Conservation (phyloP, 1,140 invertebrate genomes). For the Heliconius hermathena region DNA sequence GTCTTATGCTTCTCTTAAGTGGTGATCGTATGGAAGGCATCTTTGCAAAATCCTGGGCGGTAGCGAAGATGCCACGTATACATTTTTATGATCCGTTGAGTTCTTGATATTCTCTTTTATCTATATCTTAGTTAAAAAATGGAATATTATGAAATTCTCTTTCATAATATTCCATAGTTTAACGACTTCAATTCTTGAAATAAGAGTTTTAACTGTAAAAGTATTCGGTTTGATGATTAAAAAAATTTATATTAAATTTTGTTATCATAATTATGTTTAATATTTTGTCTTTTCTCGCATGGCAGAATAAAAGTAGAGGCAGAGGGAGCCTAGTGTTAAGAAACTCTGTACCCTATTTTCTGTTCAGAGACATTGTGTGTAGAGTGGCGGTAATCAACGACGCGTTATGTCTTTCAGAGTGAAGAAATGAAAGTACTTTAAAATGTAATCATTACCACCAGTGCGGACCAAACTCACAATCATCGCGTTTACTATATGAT, state of each 20-base stretch:
- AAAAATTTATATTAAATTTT: neutral
- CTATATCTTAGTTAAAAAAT: neutral
- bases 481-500: too few relatives aligned
- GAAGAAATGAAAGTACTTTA: too few relatives aligned
- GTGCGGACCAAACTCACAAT: too few relatives aligned
- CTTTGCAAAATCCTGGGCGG: neutral
- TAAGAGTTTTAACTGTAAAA: neutral
- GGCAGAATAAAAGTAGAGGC: neutral
- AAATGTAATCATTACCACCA: too few relatives aligned
- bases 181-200: too few relatives aligned
- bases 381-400: too few relatives aligned
- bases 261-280: neutral
- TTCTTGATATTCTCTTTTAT: neutral
- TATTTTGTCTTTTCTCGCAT: neutral
- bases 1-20: constrained; percentile 5
- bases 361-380: too few relatives aligned
- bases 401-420: too few relatives aligned
- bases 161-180: too few relatives aligned
- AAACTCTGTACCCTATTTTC: too few relatives aligned
- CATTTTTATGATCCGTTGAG: neutral
- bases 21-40: constrained; percentile 8
- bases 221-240: neutral
- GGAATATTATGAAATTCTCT: neutral
- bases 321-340: too few relatives aligned
- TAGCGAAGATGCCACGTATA: neutral